Evolutionary conservation across 2,888 invertebrate species (phyloP).

Genomic region (Eupithecia subfuscata): DNA sequence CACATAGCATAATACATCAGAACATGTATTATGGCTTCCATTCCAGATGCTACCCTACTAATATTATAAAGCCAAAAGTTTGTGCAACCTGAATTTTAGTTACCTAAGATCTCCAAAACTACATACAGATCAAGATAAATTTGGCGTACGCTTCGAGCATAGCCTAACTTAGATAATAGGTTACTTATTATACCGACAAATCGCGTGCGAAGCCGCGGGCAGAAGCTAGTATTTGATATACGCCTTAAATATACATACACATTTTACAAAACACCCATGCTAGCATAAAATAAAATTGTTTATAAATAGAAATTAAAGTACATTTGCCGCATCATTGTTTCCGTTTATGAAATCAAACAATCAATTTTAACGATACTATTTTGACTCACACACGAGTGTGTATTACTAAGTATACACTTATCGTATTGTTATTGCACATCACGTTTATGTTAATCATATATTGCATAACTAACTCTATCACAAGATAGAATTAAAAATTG

Average conservation of each 20-base stretch:
- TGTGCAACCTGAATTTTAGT: no score
- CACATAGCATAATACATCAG: neutral
- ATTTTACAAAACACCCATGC: neutral
- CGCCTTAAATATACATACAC: neutral
- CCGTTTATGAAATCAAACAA: neutral
- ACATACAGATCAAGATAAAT: no score
- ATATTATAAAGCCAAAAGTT: no score
- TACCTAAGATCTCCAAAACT: no score
- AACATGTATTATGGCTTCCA: neutral
- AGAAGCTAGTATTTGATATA: neutral
- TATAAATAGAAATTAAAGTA: neutral
- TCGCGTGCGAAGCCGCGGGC: no score
- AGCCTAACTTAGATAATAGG: no score
- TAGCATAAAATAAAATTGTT: neutral
- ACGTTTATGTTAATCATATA: neutral
- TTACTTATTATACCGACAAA: no score
- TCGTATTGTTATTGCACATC: neutral
- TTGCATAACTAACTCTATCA: neutral
- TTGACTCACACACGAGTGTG: neutral
- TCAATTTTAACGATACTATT: neutral
- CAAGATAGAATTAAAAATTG: no score
- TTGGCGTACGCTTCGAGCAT: no score
- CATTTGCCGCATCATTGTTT: constrained; percentile 1
- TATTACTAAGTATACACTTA: neutral
- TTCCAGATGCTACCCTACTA: neutral